Conservation (phyloP, 2,113 vertebrate genomes). For the Vulpes vulpes region DNA sequence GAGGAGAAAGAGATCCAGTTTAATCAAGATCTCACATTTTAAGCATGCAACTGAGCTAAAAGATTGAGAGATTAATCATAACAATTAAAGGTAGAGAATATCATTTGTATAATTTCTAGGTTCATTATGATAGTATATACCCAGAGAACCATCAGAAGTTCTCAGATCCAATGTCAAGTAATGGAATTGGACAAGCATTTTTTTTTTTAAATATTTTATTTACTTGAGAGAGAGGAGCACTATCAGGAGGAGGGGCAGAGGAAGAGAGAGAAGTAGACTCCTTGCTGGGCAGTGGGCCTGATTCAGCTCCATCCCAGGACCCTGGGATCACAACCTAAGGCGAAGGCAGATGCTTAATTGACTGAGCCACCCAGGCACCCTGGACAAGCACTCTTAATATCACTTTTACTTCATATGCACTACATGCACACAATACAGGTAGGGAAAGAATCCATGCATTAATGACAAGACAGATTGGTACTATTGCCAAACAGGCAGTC, state of each 20-base stretch:
- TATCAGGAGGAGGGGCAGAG: background rate
- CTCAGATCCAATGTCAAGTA: constrained; percentile 79
- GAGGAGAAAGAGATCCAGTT: constrained; percentile 82
- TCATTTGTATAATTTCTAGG: constrained; percentile 73
- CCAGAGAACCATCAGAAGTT: constrained; percentile 73
- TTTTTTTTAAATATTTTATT: background rate
- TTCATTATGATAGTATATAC: constrained; percentile 56
- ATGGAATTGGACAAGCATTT: constrained; percentile 64
- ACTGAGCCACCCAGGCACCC: too few relatives aligned
- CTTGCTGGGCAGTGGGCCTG: too few relatives aligned
- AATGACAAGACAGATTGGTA: constrained; percentile 84
- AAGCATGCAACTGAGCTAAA: constrained; percentile 59
- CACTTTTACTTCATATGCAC: constrained; percentile 79
- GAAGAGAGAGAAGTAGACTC: background rate
- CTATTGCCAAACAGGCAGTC: constrained; percentile 85
- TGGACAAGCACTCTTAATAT: constrained; percentile 74
- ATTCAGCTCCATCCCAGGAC: too few relatives aligned
- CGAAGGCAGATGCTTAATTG: fast-evolving
- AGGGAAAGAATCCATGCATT: constrained; percentile 84
- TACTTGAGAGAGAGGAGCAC: background rate
- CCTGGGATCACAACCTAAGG: too few relatives aligned
- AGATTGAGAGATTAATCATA: constrained; percentile 61
- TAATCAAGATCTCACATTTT: constrained; percentile 72
- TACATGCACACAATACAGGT: constrained; percentile 87
- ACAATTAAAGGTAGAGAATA: constrained; percentile 56